Base-by-base conservation (phyloP, 2,888 invertebrate species). In the Teleiodes luculella region DNA sequence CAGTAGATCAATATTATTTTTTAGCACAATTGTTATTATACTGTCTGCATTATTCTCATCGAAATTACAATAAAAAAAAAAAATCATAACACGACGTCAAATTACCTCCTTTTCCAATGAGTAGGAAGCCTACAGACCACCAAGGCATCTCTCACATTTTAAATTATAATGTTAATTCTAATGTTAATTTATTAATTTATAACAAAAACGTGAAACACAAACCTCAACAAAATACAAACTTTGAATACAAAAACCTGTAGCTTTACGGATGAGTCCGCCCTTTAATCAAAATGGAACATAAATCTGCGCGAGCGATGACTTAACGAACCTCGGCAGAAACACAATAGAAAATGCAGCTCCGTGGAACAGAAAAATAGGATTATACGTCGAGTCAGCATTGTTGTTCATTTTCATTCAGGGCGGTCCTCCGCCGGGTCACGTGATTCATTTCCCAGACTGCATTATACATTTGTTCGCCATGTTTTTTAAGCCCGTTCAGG, bases 391-490 rank as follows among this genome's bases (percentile, higher is more conserved):
- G 67, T 69, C 69, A 70, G 70, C 69, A 70, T 78, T 79, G 80
- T 82, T 85, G 84, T 83, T 84, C 80, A 81, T 83, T 86, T 80
- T 78, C 78, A 82, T 85, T 80, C 80, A 78, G 75, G 67, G 62
- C 70, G 70, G 68, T 63, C 74, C 79, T 14, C 76, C 76, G 72
- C 67, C 72, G 68, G 73, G 72, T 80, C 80, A 80, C 81, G 84
- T 83, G 83, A 86, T 85, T 86, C 81, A 83, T 83, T 83, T 76
- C 76, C 76, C 80, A 78, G 79, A 80, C 81, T 83, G 82, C 80
- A 85, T 85, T 86, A 85, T 83, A 85, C 83, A 86, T 86, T 86
- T 85, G 84, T 83, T 78, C 77, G 67, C 78, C 74, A 79, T 84
- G 86, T 83, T 85, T 33, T 33, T 33, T n/a, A 33, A 33, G 10